Evolutionary conservation across 2,888 invertebrate genomes (phyloP), one percentile per base, ranked within the genome.

Genomic region (Phymatocera aterrima): DNA sequence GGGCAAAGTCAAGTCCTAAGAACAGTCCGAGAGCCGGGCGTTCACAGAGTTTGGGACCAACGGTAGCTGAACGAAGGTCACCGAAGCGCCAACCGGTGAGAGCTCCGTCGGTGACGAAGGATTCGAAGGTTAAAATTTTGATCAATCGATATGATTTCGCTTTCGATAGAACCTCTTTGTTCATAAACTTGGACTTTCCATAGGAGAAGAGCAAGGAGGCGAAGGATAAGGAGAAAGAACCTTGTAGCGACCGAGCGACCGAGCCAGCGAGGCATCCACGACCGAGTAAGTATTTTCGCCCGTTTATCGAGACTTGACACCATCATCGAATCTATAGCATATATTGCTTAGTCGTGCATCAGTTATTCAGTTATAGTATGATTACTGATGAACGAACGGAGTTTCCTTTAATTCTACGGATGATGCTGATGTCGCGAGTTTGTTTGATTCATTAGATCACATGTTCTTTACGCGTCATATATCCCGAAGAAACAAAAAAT

Each of bases 1-100:
- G 86, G 80, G 87, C 88, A 8, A 93, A 92, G 85, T 92, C 92
- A 81, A 93, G 93, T 83, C 93, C 93, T 57, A 94, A 94, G 88
- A 93, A 92, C 78, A 93, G 91, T 85, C 91, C 92, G n/a, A 90
- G 92, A 84, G 91, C 92, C 82, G 92, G 92, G 89, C 94, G 95
- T 86, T 95, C 95, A 79, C 94, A 95, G 90, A 95, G 95, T 80
- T 94, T 94, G 84, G 95, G 95, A 82, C 95, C 95, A 64, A 92
- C 91, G 79, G 91, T 92, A 83, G 87, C 92, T 77, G 94, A 94
- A 87, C 95, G 94, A 91, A 92, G 93, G 83, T 96, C 96, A 74
- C 96, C 96, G 34, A 96, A 96, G 87, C 94, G 96, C 83, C 95
- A 96, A 86, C 94, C 95, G 68, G 86, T 89, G 12, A 86, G 89